These are phyloP conservation scores for Clepsis dumicolana DNA, from an alignment of 2,888 invertebrate genomes.

Conservation along the genomic window DNA sequence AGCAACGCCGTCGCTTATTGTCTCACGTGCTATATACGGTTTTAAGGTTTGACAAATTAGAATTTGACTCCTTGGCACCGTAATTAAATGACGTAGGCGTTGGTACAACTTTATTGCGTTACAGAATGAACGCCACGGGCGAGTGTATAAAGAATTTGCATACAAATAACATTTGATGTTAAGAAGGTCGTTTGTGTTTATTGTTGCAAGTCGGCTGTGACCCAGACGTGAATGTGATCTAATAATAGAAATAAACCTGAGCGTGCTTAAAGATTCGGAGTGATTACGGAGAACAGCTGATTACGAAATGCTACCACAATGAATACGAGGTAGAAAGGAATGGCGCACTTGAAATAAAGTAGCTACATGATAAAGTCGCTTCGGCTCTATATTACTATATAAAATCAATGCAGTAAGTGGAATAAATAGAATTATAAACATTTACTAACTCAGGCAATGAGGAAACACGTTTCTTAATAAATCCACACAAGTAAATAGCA, in stretches of 20 bases:
- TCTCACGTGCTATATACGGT: conserved; percentile 19
- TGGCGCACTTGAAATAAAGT: background rate
- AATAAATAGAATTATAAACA: background rate
- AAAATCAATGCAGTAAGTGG: background rate
- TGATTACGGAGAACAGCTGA: background rate
- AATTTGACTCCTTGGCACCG: conserved; percentile 6
- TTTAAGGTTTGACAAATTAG: conserved; percentile 20
- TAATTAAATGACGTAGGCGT: conserved; percentile 8
- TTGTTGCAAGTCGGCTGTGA: conserved; percentile 6
- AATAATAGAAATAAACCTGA: conserved; percentile 10
- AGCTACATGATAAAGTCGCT: background rate
- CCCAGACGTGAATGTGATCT: conserved; percentile 12
- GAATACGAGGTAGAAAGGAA: background rate
- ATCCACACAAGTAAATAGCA: conserved; percentile 31
- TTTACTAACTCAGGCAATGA: background rate
- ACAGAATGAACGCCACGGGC: conserved; percentile 8
- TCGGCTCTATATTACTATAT: too few species aligned
- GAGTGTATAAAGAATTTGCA: conserved; percentile 4
- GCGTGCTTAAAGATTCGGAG: background rate
- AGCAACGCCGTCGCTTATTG: background rate
- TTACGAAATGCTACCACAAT: background rate
- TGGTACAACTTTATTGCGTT: conserved; percentile 5
- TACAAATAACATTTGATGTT: conserved; percentile 11
- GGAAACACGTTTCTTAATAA: conserved; percentile 29
- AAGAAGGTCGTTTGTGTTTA: background rate